These are phyloP conservation scores for Anastrepha ludens DNA, from an alignment of 1,140 invertebrate species.

Conservation along the genomic window DNA sequence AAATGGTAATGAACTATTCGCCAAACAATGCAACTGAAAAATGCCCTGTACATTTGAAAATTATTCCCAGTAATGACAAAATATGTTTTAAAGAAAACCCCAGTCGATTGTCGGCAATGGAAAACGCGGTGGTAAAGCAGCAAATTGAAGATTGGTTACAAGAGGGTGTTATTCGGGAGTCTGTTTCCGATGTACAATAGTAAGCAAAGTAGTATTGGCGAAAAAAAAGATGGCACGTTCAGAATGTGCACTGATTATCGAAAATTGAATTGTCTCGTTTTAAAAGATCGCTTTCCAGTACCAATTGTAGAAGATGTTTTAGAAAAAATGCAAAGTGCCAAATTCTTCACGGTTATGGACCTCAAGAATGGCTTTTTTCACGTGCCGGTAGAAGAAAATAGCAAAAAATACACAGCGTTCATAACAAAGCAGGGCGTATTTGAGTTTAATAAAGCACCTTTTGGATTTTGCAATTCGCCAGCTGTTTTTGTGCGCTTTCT, in stretches of 20 bases:
- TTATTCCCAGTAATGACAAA: too few relatives aligned
- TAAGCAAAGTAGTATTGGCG: constrained; percentile 56
- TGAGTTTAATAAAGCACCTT: too few relatives aligned
- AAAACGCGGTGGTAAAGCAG: neutral
- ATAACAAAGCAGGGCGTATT: too few relatives aligned
- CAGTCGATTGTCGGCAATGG: constrained; percentile 11
- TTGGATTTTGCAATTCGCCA: too few relatives aligned
- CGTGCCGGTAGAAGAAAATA: too few relatives aligned
- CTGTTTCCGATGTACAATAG: constrained; percentile 42
- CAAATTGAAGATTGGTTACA: constrained; percentile 50
- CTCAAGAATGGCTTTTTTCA: too few relatives aligned
- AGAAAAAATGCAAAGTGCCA: constrained; percentile 9
- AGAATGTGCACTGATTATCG: constrained; percentile 51
- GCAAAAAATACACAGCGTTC: too few relatives aligned
- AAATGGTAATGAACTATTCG: too few relatives aligned
- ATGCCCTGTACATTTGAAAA: too few relatives aligned
- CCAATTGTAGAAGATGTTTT: constrained; percentile 6
- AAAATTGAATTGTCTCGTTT: neutral
- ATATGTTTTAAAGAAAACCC: too few relatives aligned
- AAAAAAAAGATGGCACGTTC: constrained; percentile 46
- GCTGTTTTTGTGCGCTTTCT: too few relatives aligned
- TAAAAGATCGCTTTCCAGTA: constrained; percentile 33
- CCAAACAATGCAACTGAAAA: too few relatives aligned
- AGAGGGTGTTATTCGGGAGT: constrained; percentile 24
- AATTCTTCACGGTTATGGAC: constrained; percentile 20